Percentiles rank a stretch among this genome's conserved stretches.
Evolutionary conservation across 2,888 invertebrate genomes (phyloP).

Genomic region (Ganaspis brasiliensis): DNA sequence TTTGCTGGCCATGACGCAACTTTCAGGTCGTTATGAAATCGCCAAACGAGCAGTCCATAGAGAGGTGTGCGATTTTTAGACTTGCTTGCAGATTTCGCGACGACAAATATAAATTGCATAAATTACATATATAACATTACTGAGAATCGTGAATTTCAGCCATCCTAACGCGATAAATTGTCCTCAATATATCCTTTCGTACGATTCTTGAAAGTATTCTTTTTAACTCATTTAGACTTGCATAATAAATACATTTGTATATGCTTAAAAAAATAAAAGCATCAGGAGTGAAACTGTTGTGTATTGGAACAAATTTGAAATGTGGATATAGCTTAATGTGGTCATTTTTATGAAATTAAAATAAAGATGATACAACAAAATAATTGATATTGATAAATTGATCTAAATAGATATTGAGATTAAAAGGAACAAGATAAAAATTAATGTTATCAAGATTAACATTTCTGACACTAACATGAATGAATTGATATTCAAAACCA

Average conservation of each 20-base stretch:
- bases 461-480: no score
- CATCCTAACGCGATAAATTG: conserved; percentile 27
- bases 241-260: not conserved
- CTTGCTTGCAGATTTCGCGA: conserved; percentile 60
- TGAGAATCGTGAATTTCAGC: conserved; percentile 42
- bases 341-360: not conserved
- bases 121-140: conserved; percentile 44
- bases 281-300: no score
- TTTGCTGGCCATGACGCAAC: conserved; percentile 59
- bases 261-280: no score
- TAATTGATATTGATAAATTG: no score
- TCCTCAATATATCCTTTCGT: conserved; percentile 9
- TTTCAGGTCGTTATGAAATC: conserved; percentile 55
- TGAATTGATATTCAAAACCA: no score
- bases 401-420: no score
- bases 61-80: conserved; percentile 63
- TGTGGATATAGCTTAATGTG: no score
- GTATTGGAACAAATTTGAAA: no score
- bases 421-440: no score
- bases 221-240: not conserved
- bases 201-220: not conserved
- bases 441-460: no score
- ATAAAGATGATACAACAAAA: no score
- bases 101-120: conserved; percentile 54
- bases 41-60: conserved; percentile 59